Evolutionary conservation across 2,797 vertebrate genomes (phyloP), one percentile per base, ranked within the genome.

Genomic region (Myripristis jacobus): DNA sequence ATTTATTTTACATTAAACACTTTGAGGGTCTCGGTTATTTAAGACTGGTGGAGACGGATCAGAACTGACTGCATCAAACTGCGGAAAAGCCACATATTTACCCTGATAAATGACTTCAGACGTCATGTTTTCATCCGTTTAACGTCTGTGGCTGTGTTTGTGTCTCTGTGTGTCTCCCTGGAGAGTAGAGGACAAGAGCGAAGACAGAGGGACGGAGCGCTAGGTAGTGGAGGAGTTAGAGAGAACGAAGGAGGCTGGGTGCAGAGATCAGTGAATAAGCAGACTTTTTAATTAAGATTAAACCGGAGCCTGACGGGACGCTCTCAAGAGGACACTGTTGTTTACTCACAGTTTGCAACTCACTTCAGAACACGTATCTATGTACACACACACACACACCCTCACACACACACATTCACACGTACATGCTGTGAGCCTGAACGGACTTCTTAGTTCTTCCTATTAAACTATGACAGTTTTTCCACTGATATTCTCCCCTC

Each of bases 251-350:
- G 43, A 56, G 55, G 16, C 22, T 44, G 31, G 55, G 36, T 19
- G 21, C 19, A 38, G 36, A 54, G 58, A 69, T 83, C 59, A 61
- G 58, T 43, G 59, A 68, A 58, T 64, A 62, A 72, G 48, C 59
- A 73, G 60, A 63, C 55, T 56, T 50, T 82, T 72, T 74, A 74
- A 78, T 78, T 69, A 50, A 51, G 48, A 70, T 62, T 53, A 54
- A 79, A 27, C n/a, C 27, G 29, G 53, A 38, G 46, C 75, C 57
- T 69, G 63, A 57, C 18, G 44, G 52, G 57, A 62, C 4, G 27
- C 8, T 22, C 19, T 15, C 56, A 16, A 48, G 60, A 52, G 51
- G 47, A 71, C 16, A 58, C 18, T 18, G 16, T 47, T 65, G 56
- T 73, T 77, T 21, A 62, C 48, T 55, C 7, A 3, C 21, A 56